Percentiles rank a stretch among this genome's conserved stretches.
Conservation (phyloP, 2,113 vertebrate genomes). For the Cavia aperea region DNA sequence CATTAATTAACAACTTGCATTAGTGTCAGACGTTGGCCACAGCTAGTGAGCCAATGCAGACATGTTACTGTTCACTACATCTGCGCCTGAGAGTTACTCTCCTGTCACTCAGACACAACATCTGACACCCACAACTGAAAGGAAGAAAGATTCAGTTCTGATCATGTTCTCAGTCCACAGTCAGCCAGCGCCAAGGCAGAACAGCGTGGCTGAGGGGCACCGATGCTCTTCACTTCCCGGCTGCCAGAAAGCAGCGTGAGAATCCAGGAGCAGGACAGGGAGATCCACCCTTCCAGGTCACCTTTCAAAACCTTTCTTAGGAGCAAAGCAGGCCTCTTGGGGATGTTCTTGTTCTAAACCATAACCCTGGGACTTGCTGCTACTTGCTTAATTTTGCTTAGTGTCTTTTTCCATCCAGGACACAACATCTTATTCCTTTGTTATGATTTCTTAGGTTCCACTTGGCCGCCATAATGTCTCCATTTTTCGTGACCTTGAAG, state of each 20-base stretch:
- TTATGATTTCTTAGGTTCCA: background rate
- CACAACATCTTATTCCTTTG: background rate
- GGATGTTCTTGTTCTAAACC: background rate
- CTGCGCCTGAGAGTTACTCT: background rate
- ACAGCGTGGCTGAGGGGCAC: background rate
- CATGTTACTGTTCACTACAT: background rate
- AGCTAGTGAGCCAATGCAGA: background rate
- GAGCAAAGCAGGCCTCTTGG: background rate
- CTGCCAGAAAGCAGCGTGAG: background rate
- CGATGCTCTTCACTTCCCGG: background rate
- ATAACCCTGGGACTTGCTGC: background rate
- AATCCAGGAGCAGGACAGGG: background rate
- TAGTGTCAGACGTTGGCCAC: background rate
- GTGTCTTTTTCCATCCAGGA: background rate
- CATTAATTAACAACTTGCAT: background rate
- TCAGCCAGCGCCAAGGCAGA: background rate
- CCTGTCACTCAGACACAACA: background rate
- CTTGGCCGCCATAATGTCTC: background rate
- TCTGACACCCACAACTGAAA: background rate
- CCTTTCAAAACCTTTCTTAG: background rate
- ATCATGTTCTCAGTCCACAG: background rate
- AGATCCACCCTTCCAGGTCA: background rate
- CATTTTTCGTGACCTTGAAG: background rate
- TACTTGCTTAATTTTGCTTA: background rate
- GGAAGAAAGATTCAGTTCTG: background rate